Evolutionary conservation across 2,797 vertebrate genomes (phyloP), one percentile per base, ranked within the genome.

Genomic region (Diglossa cyanea): DNA sequence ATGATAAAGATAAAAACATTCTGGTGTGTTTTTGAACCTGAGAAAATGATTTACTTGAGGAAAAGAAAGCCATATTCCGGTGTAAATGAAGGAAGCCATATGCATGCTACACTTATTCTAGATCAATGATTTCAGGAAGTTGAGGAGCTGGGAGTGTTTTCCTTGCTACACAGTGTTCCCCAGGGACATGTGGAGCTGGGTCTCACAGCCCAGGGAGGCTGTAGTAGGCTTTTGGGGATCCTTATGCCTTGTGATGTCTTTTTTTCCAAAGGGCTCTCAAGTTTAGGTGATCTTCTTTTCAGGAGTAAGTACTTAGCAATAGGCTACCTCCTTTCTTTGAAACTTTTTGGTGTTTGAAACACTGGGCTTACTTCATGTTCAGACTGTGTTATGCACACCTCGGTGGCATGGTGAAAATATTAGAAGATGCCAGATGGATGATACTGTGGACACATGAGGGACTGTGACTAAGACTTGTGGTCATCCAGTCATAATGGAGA

Each of bases 131-230:
- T 79, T 42, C 2, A 10, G 28, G 39, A 71, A 24, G 11, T 6
- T 81, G 51, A 63, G 85, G 55, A 58, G 15, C 18, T 79, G 61
- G 10, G 26, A 50, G 3, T 16, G 2, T 88, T 82, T 60, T 61
- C 51, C 31, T 50, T 47, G 28, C 0, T 3, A 2, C 9, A 2
- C 8, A 1, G 0, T 0, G 0, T 35, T 85, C 45, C 31, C 18
- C 37, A 26, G 30, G 33, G 48, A n/a, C 14, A 17, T 0, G 1
- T 0, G 3, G 23, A 68, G 26, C 51, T 42, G 50, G 7, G 9
- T 2, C 30, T 40, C 1, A 1, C 7, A 40, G 17, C 30, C 31
- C 25, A 55, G 20, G 20, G 25, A 48, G 51, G 18, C 20, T 74
- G 20, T 33, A 55, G 33, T 2, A 51, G 21, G 25, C 31, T 77